Conservation (phyloP, 2,888 invertebrate genomes). For the Microdon myrmicae region DNA sequence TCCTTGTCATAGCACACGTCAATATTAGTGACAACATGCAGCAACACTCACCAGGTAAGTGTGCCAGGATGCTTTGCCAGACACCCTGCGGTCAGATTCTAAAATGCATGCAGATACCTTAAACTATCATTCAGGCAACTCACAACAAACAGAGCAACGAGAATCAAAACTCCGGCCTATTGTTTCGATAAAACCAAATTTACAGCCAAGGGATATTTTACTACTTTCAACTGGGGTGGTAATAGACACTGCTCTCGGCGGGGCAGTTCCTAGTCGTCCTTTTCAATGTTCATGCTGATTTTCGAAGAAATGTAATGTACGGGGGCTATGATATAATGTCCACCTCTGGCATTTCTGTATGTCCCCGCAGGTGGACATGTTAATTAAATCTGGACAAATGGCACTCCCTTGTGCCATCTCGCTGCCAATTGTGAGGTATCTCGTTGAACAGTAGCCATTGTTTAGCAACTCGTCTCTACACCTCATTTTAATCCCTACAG, state of each 20-base stretch:
- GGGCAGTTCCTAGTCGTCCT: conserved; percentile 26
- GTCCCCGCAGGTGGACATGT: no score
- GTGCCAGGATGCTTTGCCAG: conserved; percentile 12
- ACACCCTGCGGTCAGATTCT: conserved; percentile 32
- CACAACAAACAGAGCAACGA: conserved; percentile 30
- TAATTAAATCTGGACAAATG: no score
- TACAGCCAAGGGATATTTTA: conserved; percentile 61
- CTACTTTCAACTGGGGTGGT: conserved; percentile 66
- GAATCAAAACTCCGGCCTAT: conserved; percentile 33
- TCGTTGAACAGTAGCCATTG: no score
- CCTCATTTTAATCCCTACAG: no score
- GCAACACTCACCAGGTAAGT: conserved; percentile 26
- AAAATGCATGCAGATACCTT: conserved; percentile 43
- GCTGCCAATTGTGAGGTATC: no score
- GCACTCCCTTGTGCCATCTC: no score
- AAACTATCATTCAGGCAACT: conserved; percentile 40
- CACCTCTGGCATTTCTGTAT: no score
- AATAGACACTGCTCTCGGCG: conserved; percentile 31
- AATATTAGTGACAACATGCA: conserved; percentile 11
- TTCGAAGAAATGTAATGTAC: conserved; percentile 36
- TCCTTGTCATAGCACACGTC: conserved; percentile 38
- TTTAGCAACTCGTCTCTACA: no score
- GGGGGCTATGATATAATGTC: no score
- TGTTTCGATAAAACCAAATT: conserved; percentile 48
- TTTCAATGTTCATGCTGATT: conserved; percentile 26